phyloP scores from a whole-genome alignment of 1,140 invertebrate species.

The Aphelinus certus region DNA sequence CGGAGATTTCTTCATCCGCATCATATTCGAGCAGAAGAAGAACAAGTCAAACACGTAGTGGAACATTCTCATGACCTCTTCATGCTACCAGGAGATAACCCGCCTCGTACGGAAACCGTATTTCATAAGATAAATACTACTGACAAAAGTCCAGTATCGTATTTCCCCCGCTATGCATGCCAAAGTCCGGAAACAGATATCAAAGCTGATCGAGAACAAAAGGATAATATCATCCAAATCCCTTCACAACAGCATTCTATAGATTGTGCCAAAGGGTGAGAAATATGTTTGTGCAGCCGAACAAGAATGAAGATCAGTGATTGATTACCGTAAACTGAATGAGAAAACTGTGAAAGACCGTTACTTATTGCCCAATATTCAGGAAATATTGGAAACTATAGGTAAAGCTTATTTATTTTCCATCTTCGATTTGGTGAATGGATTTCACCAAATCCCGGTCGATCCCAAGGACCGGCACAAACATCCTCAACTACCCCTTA shows the following conservation, averaged over 20 bases:
- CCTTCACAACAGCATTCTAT: constrained; percentile 51
- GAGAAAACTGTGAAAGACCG: constrained; percentile 39
- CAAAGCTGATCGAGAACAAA: constrained; percentile 40
- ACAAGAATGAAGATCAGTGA: constrained; percentile 43
- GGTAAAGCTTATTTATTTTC: constrained; percentile 37
- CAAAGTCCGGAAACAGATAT: constrained; percentile 15
- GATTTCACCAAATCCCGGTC: constrained; percentile 65
- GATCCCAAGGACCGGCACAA: constrained; percentile 52
- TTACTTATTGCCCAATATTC: constrained; percentile 41
- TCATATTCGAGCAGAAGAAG: no score
- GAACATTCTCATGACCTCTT: no score
- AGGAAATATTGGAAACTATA: constrained; percentile 38
- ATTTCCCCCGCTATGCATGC: neutral
- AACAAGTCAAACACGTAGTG: no score
- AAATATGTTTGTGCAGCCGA: constrained; percentile 53
- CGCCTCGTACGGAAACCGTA: no score
- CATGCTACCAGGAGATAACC: no score
- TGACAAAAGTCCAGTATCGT: no score
- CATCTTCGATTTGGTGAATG: constrained; percentile 44
- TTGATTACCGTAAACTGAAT: constrained; percentile 43
- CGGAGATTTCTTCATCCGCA: no score
- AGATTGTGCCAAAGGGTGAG: constrained; percentile 51
- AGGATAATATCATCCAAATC: constrained; percentile 51
- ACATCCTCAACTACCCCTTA: constrained; percentile 55
- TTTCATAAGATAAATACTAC: no score